phyloP scores from a whole-genome alignment of 2,113 vertebrate genomes.

The pig (Sus scrofa) region DNA sequence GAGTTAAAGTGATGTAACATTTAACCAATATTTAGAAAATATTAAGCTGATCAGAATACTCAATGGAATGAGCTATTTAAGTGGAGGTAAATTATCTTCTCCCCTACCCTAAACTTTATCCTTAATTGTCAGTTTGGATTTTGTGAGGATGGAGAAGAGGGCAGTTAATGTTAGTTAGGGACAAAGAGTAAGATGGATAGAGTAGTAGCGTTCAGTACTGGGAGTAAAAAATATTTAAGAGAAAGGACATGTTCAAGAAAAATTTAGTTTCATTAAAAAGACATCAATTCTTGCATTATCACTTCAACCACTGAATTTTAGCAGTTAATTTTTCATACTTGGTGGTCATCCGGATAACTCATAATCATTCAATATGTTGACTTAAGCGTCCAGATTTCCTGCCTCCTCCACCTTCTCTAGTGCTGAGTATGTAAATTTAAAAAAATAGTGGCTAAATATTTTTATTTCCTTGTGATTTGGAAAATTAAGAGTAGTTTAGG shows the following conservation, averaged over 20 bases:
- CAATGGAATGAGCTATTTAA: background rate
- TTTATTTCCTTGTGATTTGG: background rate
- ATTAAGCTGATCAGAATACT: background rate
- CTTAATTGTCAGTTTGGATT: background rate
- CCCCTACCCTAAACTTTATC: background rate
- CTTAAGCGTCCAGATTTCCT: background rate
- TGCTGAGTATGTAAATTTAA: background rate
- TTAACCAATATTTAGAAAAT: background rate
- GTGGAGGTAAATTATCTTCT: background rate
- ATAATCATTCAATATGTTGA: background rate
- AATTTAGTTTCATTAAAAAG: background rate
- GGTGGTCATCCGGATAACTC: background rate
- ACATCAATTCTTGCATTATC: background rate
- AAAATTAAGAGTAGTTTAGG: conserved; percentile 12
- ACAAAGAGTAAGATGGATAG: background rate
- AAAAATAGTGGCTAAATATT: background rate
- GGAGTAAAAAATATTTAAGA: background rate
- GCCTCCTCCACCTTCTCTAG: background rate
- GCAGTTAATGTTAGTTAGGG: background rate
- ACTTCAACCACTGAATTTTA: background rate
- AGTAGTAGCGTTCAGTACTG: background rate
- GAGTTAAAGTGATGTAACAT: background rate
- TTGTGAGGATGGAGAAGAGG: background rate
- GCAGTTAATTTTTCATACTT: background rate
- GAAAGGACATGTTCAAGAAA: background rate